Conservation (phyloP, 2,113 vertebrate species). For the Dunckerocampus dactyliophorus region DNA sequence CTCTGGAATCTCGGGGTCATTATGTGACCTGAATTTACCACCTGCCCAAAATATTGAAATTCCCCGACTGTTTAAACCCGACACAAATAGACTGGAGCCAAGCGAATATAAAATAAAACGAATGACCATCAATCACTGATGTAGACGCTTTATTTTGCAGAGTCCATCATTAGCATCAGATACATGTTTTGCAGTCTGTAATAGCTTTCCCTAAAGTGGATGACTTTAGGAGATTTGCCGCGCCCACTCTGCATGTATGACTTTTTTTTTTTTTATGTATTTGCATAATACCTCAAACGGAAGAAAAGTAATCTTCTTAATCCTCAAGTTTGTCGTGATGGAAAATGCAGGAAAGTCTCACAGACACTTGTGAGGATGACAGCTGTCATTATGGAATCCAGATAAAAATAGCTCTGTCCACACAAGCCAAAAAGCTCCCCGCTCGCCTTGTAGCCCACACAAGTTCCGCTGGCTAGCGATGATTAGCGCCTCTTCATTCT, state of each 20-base stretch:
- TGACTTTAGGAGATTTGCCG: conserved; percentile 49
- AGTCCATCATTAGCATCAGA: not conserved
- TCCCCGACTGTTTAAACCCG: conserved; percentile 2
- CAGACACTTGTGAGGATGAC: conserved; percentile 31
- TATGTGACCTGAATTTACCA: conserved; percentile 31
- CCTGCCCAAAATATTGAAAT: conserved; percentile 26
- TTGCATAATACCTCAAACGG: not conserved
- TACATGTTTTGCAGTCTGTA: conserved; percentile 27
- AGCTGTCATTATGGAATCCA: conserved; percentile 64
- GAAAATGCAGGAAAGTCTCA: conserved; percentile 28
- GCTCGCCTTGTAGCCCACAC: conserved; percentile 6
- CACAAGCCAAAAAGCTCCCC: conserved; percentile 15
- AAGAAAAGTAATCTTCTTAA: conserved; percentile 1
- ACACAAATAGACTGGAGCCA: not conserved
- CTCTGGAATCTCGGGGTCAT: conserved; percentile 43
- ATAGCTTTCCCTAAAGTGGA: conserved; percentile 19
- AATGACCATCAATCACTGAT: not conserved
- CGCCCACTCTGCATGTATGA: conserved; percentile 32
- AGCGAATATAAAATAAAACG: not conserved
- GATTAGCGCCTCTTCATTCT: conserved; percentile 35
- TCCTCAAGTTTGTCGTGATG: conserved; percentile 9
- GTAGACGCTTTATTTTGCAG: too few relatives aligned
- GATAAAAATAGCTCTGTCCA: conserved; percentile 60
- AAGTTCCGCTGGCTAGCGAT: not conserved
- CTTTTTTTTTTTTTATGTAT: conserved; percentile 9